Base-by-base conservation (phyloP, 23 tunicate genomes). In the Diplosoma virens region DNA sequence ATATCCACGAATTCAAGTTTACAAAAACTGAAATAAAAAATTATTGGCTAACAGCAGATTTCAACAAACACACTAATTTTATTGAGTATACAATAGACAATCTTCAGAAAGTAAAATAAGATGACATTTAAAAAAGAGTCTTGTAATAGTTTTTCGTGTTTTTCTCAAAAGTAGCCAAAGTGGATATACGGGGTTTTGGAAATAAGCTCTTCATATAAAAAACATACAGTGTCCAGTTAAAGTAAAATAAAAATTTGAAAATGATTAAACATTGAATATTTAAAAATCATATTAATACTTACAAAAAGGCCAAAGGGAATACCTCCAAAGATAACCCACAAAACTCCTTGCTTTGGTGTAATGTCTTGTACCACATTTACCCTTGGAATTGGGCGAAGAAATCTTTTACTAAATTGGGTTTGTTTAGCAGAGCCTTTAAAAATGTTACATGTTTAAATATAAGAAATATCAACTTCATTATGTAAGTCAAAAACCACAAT, bases 321-420 rank as follows among this genome's bases (percentile, higher is more conserved):
- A 7, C 74, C 74, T 16, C 52, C 74, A 7, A 67, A 3, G 27
- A 67, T 3, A 35, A 67, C 21, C 74, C 74, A 67, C 4, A 27
- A 24, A 35, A 67, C 3, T 2, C 74, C 27, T 67, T 34, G 25
- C 6, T 9, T 22, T 5, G 21, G 6, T 5, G 35, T 61, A 4
- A 61, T 27, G 30, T 61, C 69, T 27, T 61, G 69, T 5, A n/a
- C 5, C 30, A 4, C 35, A 27, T 9, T 4, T 29, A 7, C 7
- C 7, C 69, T 28, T 3, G 69, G 69, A 29, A 61, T 29, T 29
- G 28, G 35, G 3, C 35, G 69, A 61, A 61, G 34, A 29, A 61
- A 61, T 29, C 69, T 34, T 61, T 61, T 61, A n/a, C 35, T 29
- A 26, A 61, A 5, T 28, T 61, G 69, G 2, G 69, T 5, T 61